A percentile compares a stretch with the other conserved stretches of the same genome.
Evolutionary conservation across 2,888 invertebrate genomes (phyloP).

Genomic region (Baccha elongata): DNA sequence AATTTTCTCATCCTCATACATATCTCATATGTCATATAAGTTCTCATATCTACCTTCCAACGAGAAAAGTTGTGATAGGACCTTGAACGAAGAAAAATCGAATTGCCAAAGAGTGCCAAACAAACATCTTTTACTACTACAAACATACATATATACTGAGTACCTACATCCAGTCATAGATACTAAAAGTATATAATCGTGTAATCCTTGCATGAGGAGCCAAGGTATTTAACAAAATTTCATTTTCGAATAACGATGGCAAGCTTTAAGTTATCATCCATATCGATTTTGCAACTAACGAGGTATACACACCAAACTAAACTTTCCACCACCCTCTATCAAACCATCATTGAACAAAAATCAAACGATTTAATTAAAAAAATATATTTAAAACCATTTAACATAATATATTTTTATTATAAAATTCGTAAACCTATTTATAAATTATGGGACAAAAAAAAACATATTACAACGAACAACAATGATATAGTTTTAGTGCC

Average conservation of each 20-base stretch:
- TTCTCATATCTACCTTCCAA: neutral
- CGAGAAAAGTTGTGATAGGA: conserved; percentile 62
- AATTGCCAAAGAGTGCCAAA: conserved; percentile 65
- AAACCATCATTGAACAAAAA: neutral
- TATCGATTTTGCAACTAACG: conserved; percentile 67
- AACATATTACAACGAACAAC: conserved; percentile 21
- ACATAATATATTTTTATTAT: no score
- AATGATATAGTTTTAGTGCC: conserved; percentile 59
- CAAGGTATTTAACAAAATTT: conserved; percentile 38
- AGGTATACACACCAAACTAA: conserved; percentile 29
- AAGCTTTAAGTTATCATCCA: conserved; percentile 56
- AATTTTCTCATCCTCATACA: conserved; percentile 56
- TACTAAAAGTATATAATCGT: conserved; percentile 48
- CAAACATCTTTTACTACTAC: conserved; percentile 48
- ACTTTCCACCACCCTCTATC: neutral
- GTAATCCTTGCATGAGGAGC: conserved; percentile 42
- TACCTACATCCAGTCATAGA: neutral
- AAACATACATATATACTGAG: neutral
- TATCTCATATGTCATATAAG: conserved; percentile 10
- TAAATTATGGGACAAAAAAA: neutral
- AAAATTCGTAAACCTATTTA: conserved; percentile 24
- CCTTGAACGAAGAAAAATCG: conserved; percentile 69
- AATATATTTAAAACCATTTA: no score
- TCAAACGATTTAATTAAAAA: conserved; percentile 52
- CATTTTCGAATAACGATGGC: conserved; percentile 28